Evolutionary conservation across 2,797 vertebrate species (phyloP), one percentile per base, ranked within the genome.

Genomic region (Helicolenus hilgendorfi): DNA sequence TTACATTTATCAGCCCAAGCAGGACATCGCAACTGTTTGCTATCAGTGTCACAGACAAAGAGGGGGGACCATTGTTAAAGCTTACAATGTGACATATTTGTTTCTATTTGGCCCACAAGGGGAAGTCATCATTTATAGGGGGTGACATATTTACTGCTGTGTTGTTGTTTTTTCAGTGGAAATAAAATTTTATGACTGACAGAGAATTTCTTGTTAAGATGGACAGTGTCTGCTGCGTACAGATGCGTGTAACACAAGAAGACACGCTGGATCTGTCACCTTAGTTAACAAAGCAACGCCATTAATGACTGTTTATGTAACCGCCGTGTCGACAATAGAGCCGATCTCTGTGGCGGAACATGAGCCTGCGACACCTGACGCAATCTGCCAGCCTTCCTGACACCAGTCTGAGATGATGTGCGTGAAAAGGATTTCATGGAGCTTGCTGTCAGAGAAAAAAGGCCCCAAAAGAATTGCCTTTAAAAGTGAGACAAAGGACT

Each of bases 61-160:
- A 83, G 60, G 11, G 31, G 31, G 3, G 31, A n/a, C 24, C 63
- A 38, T 77, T 85, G 84, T 87, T 80, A 87, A 79, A 79, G 27
- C 71, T 77, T 49, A 86, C 84, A 89, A 31, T 89, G 76, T 79
- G 70, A 78, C 65, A 76, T 33, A 13, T 82, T 85, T 85, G 41
- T 74, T 84, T 64, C 55, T 72, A 4, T 90, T 88, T 81, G 45
- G 70, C 73, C 71, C 81, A 73, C 84, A 74, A 49, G 35, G 72
- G 64, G 69, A 89, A 79, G 73, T 27, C 77, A 85, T 94, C 56
- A 89, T 71, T 95, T 74, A 89, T 24, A 67, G 26, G 22, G 13
- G 22, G 4, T 64, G 92, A 85, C 83, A 81, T 76, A 62, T 94
- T 94, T 92, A 95, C 60, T 65, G 83, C 70, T 64, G 41, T 85